Conservation (phyloP, 2,797 vertebrate species). For the Pseudochromis fuscus region DNA sequence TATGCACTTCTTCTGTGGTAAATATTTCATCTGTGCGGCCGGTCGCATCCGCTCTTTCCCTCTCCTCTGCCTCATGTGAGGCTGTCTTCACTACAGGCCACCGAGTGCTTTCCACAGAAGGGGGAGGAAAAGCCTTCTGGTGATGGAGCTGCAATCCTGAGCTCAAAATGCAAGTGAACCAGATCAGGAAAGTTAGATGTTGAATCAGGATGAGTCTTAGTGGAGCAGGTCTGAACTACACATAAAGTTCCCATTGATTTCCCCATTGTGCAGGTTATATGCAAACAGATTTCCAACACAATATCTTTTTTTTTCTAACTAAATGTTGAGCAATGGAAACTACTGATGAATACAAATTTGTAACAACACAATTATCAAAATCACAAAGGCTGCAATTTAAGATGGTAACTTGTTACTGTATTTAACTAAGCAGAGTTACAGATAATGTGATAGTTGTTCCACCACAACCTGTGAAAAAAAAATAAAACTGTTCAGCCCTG, state of each 20-base stretch:
- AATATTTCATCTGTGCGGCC: conserved; percentile 73
- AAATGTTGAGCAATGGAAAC: too few relatives aligned
- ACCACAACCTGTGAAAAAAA: too few relatives aligned
- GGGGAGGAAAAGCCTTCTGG: conserved; percentile 63
- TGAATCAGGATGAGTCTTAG: not conserved
- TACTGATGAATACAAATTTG: too few relatives aligned
- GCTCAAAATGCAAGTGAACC: conserved; percentile 58
- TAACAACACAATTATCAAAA: too few relatives aligned
- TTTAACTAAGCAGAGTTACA: too few relatives aligned
- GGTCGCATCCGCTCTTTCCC: conserved; percentile 52
- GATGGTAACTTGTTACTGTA: too few relatives aligned
- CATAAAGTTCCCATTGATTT: not conserved
- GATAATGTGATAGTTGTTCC: too few relatives aligned
- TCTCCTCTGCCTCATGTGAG: conserved; percentile 59
- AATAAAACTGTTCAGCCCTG: too few relatives aligned
- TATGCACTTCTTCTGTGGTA: conserved; percentile 59
- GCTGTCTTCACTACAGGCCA: conserved; percentile 62
- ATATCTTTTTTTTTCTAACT: too few relatives aligned
- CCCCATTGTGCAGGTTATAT: not conserved
- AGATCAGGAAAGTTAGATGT: conserved; percentile 29
- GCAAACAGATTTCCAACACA: too few relatives aligned
- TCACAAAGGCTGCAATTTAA: too few relatives aligned
- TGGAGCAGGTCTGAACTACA: not conserved
- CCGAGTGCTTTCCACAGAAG: conserved; percentile 70
- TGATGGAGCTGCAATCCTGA: conserved; percentile 56